phyloP scores from a whole-genome alignment of 2,888 invertebrate genomes.

The Melinaea menophilus region DNA sequence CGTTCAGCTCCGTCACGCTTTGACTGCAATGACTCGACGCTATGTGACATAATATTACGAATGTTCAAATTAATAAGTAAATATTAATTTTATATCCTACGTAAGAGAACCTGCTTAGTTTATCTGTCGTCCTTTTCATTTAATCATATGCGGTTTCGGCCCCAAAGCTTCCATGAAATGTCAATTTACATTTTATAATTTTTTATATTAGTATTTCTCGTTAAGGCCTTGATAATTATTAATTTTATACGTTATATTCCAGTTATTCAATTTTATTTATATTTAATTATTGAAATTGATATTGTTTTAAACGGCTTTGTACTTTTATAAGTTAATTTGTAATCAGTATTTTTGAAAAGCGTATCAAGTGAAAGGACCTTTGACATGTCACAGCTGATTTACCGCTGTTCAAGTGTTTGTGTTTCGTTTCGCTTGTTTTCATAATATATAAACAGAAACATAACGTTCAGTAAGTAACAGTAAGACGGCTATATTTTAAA shows the following conservation, averaged over 20 bases:
- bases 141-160: no score
- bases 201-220: no score
- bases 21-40: conserved; percentile 65
- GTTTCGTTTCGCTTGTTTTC: conserved; percentile 61
- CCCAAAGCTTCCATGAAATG: no score
- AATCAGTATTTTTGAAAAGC: conserved; percentile 38
- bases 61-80: conserved; percentile 64
- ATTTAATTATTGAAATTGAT: not conserved
- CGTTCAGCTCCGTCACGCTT: conserved; percentile 74
- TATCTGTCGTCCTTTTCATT: not conserved
- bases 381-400: conserved; percentile 63
- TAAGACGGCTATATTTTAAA: conserved; percentile 48
- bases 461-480: conserved; percentile 40
- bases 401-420: conserved; percentile 64
- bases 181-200: no score
- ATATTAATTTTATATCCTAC: conserved; percentile 47
- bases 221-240: no score
- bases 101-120: conserved; percentile 31
- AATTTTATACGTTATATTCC: not conserved
- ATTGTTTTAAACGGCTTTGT: not conserved
- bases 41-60: conserved; percentile 68
- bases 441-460: conserved; percentile 42
- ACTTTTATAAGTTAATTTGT: conserved; percentile 31
- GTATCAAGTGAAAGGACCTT: conserved; percentile 62
- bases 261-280: not conserved